Percentiles rank a stretch among this genome's conserved stretches.
Conservation (phyloP, 2,888 invertebrate genomes). For the Amphipyra tragopoginis region DNA sequence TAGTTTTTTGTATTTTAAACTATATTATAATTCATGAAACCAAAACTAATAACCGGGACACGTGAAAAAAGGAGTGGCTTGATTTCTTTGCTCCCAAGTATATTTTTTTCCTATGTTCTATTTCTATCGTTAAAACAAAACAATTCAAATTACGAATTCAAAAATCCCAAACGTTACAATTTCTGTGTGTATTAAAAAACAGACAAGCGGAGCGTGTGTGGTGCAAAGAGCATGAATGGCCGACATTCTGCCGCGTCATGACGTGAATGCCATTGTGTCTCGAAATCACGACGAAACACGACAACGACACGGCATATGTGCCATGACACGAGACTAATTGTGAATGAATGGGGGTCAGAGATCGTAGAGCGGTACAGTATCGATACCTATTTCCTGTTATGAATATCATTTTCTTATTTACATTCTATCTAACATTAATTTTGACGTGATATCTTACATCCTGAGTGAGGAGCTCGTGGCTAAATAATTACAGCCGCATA, state of each 20-base stretch:
- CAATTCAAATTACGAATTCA: too few relatives aligned
- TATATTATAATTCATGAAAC: too few relatives aligned
- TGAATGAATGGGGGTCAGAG: constrained; percentile 88
- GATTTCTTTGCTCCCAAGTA: too few relatives aligned
- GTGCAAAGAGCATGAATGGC: constrained; percentile 82
- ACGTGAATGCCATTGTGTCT: constrained; percentile 87
- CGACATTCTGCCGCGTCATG: constrained; percentile 83
- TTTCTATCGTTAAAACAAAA: too few relatives aligned
- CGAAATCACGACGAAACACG: constrained; percentile 82
- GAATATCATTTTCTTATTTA: constrained; percentile 67
- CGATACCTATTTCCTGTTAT: constrained; percentile 80
- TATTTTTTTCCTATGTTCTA: too few relatives aligned
- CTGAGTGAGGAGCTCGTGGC: too few relatives aligned
- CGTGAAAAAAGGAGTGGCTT: too few relatives aligned
- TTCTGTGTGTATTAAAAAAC: constrained; percentile 48
- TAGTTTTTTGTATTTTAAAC: too few relatives aligned
- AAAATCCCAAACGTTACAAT: constrained; percentile 40
- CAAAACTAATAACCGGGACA: too few relatives aligned
- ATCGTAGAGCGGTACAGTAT: constrained; percentile 76
- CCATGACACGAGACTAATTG: constrained; percentile 83
- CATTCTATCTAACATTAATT: constrained; percentile 10
- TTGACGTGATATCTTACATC: constrained; percentile 57
- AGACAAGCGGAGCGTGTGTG: constrained; percentile 49
- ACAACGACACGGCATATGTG: constrained; percentile 71
- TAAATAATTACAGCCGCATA: too few relatives aligned